Evolutionary conservation across 1,140 invertebrate species (phyloP).

Genomic region (Drosophila aff.): DNA sequence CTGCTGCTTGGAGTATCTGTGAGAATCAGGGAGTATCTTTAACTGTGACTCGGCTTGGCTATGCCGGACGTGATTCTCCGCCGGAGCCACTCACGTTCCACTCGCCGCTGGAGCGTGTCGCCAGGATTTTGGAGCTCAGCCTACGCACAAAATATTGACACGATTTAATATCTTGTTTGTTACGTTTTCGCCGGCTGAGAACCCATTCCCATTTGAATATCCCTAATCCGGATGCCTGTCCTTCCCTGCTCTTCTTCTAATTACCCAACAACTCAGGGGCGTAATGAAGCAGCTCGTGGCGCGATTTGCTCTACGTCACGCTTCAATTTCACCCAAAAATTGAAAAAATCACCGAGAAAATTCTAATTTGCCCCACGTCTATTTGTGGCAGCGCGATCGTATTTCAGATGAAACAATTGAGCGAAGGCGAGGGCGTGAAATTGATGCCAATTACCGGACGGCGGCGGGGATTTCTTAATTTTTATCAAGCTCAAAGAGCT

Average conservation of each 20-base stretch:
- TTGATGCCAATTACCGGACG: slow-evolving; percentile 61
- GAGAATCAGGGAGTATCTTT: background rate
- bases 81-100: slow-evolving; percentile 30
- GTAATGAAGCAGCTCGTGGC: slow-evolving; percentile 71
- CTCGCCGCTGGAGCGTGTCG: slow-evolving; percentile 30
- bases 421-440: slow-evolving; percentile 66
- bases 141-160: slow-evolving; percentile 53
- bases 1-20: background rate
- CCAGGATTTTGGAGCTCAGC: slow-evolving; percentile 15
- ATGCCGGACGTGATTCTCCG: slow-evolving; percentile 37
- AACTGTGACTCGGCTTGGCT: slow-evolving; percentile 25
- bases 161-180: slow-evolving; percentile 58
- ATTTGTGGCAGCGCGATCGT: slow-evolving; percentile 61
- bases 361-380: slow-evolving; percentile 46
- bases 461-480: slow-evolving; percentile 38
- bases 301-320: slow-evolving; percentile 74
- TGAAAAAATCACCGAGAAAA: slow-evolving; percentile 58
- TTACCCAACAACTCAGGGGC: slow-evolving; percentile 68
- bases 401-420: slow-evolving; percentile 78
- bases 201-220: slow-evolving; percentile 50
- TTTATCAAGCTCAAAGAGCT: background rate
- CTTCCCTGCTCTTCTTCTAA: slow-evolving; percentile 53
- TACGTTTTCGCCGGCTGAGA: slow-evolving; percentile 19
- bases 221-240: slow-evolving; percentile 49
- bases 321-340: slow-evolving; percentile 69